Evolutionary conservation across 2,888 invertebrate species (phyloP).

Genomic region (Frankliniella fusca): DNA sequence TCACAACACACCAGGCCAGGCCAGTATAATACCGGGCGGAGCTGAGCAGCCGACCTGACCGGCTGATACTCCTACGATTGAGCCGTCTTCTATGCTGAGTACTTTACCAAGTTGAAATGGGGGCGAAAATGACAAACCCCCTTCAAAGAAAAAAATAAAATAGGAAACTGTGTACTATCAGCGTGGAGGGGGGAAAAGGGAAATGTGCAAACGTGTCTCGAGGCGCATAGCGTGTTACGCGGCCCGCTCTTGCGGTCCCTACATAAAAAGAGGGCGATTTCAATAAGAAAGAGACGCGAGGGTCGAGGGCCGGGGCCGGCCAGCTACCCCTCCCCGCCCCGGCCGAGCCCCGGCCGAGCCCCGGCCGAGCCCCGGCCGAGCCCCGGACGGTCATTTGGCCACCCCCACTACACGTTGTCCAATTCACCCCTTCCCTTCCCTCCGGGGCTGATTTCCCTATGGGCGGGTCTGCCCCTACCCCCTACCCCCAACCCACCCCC

Average conservation of each 20-base stretch:
- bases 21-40: no score
- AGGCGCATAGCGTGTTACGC: no score
- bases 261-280: not conserved
- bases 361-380: not conserved
- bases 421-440: slow-evolving; percentile 22
- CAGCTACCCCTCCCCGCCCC: not conserved
- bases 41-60: no score
- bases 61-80: no score
- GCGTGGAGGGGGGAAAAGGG: no score
- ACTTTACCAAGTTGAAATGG: no score
- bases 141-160: no score
- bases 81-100: no score
- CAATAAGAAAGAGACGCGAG: not conserved
- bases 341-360: not conserved
- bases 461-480: not conserved
- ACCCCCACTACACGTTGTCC: slow-evolving; percentile 7
- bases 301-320: not conserved
- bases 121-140: no score
- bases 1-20: no score
- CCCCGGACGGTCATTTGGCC: slow-evolving; percentile 6
- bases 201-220: no score
- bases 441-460: slow-evolving; percentile 22
- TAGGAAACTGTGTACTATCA: no score
- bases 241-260: not conserved
- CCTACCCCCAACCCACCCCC: not conserved